Percentiles rank a stretch among this genome's conserved stretches.
phyloP scores from a whole-genome alignment of 2,888 invertebrate genomes.

The Notocelia uddmanniana region DNA sequence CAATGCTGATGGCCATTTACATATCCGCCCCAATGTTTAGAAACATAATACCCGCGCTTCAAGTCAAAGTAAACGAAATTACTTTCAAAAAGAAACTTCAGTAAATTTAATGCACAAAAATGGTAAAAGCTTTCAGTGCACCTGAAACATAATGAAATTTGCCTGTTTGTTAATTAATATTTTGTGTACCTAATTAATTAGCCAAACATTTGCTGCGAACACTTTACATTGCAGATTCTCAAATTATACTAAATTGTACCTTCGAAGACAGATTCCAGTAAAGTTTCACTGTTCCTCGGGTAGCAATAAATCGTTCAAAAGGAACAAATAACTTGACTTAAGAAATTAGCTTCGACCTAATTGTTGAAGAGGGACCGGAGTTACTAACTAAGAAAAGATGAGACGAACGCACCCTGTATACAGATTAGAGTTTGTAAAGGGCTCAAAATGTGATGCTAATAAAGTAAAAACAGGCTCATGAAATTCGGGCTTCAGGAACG shows the following conservation, averaged over 20 bases:
- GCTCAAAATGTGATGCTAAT: constrained; percentile 38
- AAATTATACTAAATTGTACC: constrained; percentile 72
- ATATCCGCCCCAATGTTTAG: constrained; percentile 42
- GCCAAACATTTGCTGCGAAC: constrained; percentile 53
- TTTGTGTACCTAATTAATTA: constrained; percentile 31
- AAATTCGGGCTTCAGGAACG: constrained; percentile 21
- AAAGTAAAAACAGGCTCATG: constrained; percentile 35
- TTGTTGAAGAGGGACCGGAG: constrained; percentile 70
- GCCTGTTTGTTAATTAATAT: constrained; percentile 28
- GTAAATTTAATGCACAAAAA: constrained; percentile 16
- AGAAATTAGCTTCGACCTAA: constrained; percentile 73
- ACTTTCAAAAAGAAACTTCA: constrained; percentile 18
- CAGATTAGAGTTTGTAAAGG: constrained; percentile 42
- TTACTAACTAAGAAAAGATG: constrained; percentile 57
- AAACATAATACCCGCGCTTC: constrained; percentile 32
- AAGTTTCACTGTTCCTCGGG: constrained; percentile 64
- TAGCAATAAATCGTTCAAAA: constrained; percentile 73
- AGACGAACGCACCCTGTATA: constrained; percentile 44
- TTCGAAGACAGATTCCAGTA: constrained; percentile 68
- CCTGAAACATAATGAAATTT: constrained; percentile 23
- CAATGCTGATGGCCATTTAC: constrained; percentile 30
- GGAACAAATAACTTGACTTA: constrained; percentile 75
- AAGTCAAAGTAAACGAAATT: constrained; percentile 37
- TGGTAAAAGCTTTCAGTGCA: constrained; percentile 18
- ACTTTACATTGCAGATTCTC: constrained; percentile 64